Percentiles rank a stretch among this genome's conserved stretches.
These are phyloP conservation scores for Gnathonemus echidnorhynchus DNA, from an alignment of 2,113 vertebrate genomes.

Conservation along the genomic window DNA sequence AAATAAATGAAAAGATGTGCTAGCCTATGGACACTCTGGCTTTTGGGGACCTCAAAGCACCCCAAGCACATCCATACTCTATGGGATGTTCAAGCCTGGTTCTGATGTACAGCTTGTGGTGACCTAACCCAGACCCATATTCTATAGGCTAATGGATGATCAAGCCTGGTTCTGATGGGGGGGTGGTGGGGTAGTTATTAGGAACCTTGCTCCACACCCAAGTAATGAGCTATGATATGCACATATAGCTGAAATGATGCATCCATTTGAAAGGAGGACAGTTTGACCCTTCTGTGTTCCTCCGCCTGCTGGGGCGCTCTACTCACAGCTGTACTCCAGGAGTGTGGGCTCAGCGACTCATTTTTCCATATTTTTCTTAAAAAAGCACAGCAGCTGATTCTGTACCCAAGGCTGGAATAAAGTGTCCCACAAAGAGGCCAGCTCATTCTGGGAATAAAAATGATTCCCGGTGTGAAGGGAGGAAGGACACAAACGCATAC, in stretches of 20 bases:
- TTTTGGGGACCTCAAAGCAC: background rate
- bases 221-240: background rate
- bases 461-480: background rate
- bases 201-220: background rate
- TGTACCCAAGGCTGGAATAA: slow-evolving; percentile 23
- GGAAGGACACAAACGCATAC: background rate
- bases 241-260: background rate
- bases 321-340: slow-evolving; percentile 57
- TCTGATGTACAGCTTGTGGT: background rate
- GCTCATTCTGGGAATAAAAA: slow-evolving; percentile 42
- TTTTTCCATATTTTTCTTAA: slow-evolving; percentile 10
- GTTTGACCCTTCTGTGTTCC: slow-evolving; percentile 8
- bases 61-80: background rate
- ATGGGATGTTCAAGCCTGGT: background rate
- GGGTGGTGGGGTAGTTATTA: background rate
- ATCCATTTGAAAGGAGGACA: background rate
- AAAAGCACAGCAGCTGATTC: background rate
- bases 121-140: background rate
- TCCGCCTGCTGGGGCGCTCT: background rate
- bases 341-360: slow-evolving; percentile 7
- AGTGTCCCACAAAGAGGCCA: slow-evolving; percentile 29
- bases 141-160: background rate
- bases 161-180: background rate
- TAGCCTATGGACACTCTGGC: background rate
- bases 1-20: background rate